Evolutionary conservation across 2,888 invertebrate genomes (phyloP), one percentile per base, ranked within the genome.

Genomic region (Glaucopsyche alexis): DNA sequence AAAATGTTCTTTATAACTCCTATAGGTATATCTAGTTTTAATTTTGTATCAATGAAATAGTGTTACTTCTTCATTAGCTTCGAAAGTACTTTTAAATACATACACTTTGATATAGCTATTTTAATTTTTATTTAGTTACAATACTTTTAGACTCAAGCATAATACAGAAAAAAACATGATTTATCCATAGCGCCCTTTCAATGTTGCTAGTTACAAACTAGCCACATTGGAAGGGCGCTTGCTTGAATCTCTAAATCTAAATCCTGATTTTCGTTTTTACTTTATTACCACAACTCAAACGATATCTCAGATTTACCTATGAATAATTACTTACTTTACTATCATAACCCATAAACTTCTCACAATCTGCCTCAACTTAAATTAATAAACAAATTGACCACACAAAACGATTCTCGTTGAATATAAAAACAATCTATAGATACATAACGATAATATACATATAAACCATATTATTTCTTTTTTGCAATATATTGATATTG

Each of bases 21-120:
- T n/a, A n/a, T n/a, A n/a, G n/a, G n/a, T n/a, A n/a, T 60, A 60
- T 60, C 60, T 60, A 60, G 60, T 60, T 60, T 60, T 19, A 29
- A 60, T 60, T 60, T 0, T 60, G 29, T 13, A 60, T 60, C 60
- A 60, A 60, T 60, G 19, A 19, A 29, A 60, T 60, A 42, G 42
- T 42, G 42, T 42, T 42, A 42, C 29, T 38, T 60, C 11, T 9
- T 11, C 11, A 11, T 8, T 29, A 55, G 55, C 19, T 16, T 55
- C 55, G 16, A 16, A 16, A n/a, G 16, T 55, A 55, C 55, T 52
- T 52, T 16, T 16, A 55, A 55, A 55, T 42, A 42, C 42, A 42
- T 42, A 42, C 7, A 42, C 42, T 42, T 42, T 42, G 7, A 42
- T 42, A 42, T 8, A 42, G 42, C 42, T 55, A 49, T 9, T 9